A percentile compares a stretch with the other conserved stretches of the same genome.
Conservation (phyloP, 2,797 vertebrate species). For the Hyperoplus lanceolatus region DNA sequence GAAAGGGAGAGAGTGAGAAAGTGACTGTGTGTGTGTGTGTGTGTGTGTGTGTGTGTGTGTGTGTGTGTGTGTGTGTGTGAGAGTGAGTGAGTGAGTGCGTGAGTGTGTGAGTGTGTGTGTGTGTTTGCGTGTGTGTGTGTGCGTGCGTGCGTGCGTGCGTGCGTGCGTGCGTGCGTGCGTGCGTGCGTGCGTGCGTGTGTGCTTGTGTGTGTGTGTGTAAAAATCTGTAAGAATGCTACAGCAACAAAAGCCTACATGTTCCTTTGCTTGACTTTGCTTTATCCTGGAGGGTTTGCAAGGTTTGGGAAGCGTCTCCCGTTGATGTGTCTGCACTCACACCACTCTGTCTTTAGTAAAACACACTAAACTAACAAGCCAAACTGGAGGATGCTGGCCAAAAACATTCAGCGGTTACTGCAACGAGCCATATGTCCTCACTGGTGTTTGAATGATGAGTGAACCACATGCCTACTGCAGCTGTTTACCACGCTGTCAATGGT, state of each 20-base stretch:
- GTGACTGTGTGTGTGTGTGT: neutral
- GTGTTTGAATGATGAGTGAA: slow-evolving; percentile 15
- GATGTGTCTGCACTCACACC: slow-evolving; percentile 31
- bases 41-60: neutral
- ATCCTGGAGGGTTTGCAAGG: slow-evolving; percentile 57
- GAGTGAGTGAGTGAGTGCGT: neutral
- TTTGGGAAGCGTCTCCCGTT: slow-evolving; percentile 46
- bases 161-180: neutral
- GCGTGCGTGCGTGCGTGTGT: neutral
- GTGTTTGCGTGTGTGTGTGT: slow-evolving; percentile 2
- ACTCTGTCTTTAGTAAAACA: slow-evolving; percentile 45
- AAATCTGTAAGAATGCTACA: slow-evolving; percentile 21
- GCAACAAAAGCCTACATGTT: slow-evolving; percentile 53
- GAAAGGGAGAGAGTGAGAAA: too few relatives aligned
- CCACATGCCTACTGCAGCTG: slow-evolving; percentile 4
- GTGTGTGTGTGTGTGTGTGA: neutral
- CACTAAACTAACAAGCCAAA: slow-evolving; percentile 21
- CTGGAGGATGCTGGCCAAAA: slow-evolving; percentile 17
- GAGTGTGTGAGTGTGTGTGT: neutral
- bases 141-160: neutral
- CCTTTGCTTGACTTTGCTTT: slow-evolving; percentile 48
- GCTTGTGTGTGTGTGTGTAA: neutral
- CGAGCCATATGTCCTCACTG: slow-evolving; percentile 33
- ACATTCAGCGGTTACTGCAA: slow-evolving; percentile 7
- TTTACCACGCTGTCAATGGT: neutral